Evolutionary conservation across 1,140 invertebrate genomes (phyloP).

Genomic region (Halyomorpha halys): DNA sequence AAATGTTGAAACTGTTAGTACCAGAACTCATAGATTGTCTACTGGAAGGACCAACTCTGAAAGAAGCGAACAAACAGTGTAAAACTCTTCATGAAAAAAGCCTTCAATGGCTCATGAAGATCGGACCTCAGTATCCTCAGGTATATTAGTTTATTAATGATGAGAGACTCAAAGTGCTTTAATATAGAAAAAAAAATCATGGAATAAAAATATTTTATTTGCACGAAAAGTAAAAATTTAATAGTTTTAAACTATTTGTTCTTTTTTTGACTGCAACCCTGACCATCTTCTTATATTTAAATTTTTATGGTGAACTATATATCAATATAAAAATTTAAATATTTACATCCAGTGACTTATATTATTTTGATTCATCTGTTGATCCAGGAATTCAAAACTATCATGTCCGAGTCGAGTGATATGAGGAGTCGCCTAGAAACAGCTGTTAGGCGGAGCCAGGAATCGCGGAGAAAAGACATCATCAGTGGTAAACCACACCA

Average conservation of each 20-base stretch:
- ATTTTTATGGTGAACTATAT: no score
- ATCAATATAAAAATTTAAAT: background rate
- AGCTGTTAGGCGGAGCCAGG: slow-evolving; percentile 65
- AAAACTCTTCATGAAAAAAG: slow-evolving; percentile 71
- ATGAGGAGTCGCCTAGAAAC: slow-evolving; percentile 71
- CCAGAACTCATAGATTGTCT: slow-evolving; percentile 80
- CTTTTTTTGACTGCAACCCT: no score
- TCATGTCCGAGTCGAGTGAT: slow-evolving; percentile 72
- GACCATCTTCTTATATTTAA: no score
- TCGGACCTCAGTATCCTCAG: slow-evolving; percentile 82
- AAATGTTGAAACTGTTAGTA: slow-evolving; percentile 76
- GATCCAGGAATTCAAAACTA: slow-evolving; percentile 73
- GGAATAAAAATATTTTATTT: no score
- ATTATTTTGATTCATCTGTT: slow-evolving; percentile 2
- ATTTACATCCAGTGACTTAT: background rate
- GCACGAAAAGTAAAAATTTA: no score
- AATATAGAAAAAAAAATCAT: background rate
- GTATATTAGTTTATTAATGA: slow-evolving; percentile 38
- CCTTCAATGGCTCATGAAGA: slow-evolving; percentile 76
- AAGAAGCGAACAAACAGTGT: slow-evolving; percentile 50
- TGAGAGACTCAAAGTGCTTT: background rate
- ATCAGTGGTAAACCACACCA: slow-evolving; percentile 37
- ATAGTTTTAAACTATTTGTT: no score
- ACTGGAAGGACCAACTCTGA: slow-evolving; percentile 52
- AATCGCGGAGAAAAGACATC: slow-evolving; percentile 37